Conservation (phyloP, 2,113 vertebrate species). For the Sinocyclocheilus anophthalmus region DNA sequence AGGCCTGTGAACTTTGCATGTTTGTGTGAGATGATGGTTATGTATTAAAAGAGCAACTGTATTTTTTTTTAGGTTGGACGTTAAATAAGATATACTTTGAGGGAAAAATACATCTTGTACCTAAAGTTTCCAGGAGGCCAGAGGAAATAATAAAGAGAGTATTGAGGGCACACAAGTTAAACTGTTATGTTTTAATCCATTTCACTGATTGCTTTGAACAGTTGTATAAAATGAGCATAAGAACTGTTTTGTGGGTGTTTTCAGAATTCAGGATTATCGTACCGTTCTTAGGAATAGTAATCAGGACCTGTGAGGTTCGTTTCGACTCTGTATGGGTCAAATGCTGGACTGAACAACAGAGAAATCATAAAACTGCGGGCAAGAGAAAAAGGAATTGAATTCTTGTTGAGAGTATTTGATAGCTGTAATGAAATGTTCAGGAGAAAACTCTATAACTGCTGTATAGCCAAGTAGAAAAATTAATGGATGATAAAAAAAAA, state of each 20-base stretch:
- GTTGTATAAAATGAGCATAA: not conserved
- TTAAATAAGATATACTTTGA: not conserved
- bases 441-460: not conserved
- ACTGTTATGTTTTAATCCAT: slow-evolving; percentile 4
- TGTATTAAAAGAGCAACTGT: not conserved
- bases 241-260: not conserved
- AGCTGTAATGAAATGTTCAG: slow-evolving; percentile 25
- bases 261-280: too few species aligned
- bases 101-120: not conserved
- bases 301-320: not conserved
- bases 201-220: not conserved
- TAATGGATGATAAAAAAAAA: slow-evolving; percentile 38
- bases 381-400: slow-evolving; percentile 28
- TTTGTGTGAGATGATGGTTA: not conserved
- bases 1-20: not conserved
- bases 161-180: not conserved
- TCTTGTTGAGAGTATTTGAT: slow-evolving; percentile 21
- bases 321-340: not conserved
- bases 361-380: slow-evolving; percentile 11
- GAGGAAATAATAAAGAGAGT: not conserved
- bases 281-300: not conserved
- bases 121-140: not conserved
- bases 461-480: slow-evolving; percentile 6
- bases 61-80: not conserved
- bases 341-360: not conserved